Percentiles rank a stretch among this genome's conserved stretches.
These are phyloP conservation scores for Diadema setosum DNA, from an alignment of 35 echinoderm and acorn worm genomes.

Conservation along the genomic window DNA sequence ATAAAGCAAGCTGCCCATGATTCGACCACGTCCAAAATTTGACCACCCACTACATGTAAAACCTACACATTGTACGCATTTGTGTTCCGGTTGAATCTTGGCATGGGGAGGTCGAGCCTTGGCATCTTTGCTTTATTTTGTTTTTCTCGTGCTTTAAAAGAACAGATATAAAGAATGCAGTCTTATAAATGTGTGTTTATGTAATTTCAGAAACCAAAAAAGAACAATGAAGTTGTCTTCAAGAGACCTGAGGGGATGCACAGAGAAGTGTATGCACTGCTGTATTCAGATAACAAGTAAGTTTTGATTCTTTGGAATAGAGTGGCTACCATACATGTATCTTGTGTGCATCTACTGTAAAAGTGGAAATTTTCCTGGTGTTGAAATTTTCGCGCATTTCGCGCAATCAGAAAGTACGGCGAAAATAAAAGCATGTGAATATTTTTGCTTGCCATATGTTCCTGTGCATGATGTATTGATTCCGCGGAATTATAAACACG, in stretches of 20 bases:
- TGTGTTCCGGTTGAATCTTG: not conserved
- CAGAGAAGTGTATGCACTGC: constrained; percentile 93
- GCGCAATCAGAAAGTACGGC: too few relatives aligned
- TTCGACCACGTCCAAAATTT: not conserved
- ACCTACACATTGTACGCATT: not conserved
- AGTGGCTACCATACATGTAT: too few relatives aligned
- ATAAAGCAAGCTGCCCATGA: not conserved
- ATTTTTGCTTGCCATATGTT: too few relatives aligned
- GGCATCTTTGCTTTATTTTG: not conserved
- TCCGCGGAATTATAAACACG: too few relatives aligned
- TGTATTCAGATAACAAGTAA: constrained; percentile 99
- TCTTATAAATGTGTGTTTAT: not conserved
- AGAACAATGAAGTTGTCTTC: constrained; percentile 63
- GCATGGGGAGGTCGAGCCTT: not conserved
- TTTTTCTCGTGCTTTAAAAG: not conserved
- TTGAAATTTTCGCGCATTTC: too few relatives aligned
- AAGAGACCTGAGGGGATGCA: constrained; percentile 98
- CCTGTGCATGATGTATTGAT: too few relatives aligned
- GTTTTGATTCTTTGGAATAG: too few relatives aligned
- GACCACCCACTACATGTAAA: not conserved
- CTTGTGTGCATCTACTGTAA: too few relatives aligned
- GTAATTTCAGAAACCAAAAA: constrained; percentile 43
- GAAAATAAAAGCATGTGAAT: too few relatives aligned
- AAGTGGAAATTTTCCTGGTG: too few relatives aligned
- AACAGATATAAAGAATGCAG: too few relatives aligned